Base-by-base conservation (phyloP, 2,113 vertebrate species). In the Salminus brasiliensis region DNA sequence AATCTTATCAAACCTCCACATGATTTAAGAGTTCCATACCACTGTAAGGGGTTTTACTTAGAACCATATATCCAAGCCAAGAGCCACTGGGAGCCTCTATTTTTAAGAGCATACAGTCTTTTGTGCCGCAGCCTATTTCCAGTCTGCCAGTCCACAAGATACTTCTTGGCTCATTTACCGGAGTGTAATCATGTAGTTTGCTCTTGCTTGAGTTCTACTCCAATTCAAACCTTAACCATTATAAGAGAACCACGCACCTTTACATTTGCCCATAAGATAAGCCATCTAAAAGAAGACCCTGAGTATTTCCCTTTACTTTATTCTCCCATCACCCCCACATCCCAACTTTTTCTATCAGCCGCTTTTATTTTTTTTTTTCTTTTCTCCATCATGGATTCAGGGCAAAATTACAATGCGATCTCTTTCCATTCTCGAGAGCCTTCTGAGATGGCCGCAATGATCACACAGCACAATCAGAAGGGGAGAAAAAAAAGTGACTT, bases 391-490 rank as follows among this genome's bases (percentile, higher is more conserved):
- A 86, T 72, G 69, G 75, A 43, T 81, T 89, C 85, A 21, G 66
- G 47, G 53, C 72, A 67, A 87, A 87, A 89, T 85, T 86, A 80
- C 60, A 87, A 83, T 84, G 70, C 77, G 74, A 80, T 82, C 83
- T 76, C n/a, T 16, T 89, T 85, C 89, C 67, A 83, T 81, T 81
- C 27, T 70, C 65, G 9, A 85, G 81, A 59, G 53, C 82, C 86
- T 4, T 81, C 72, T 18, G 84, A 81, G 82, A 76, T 74, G 53
- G 85, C 72, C 5, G 72, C 85, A 81, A 74, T 86, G 89, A 92
- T 91, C 85, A 89, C 84, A 87, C 83, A 86, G 83, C 75, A 75
- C 82, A 85, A 49, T 70, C 67, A 60, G 83, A 81, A 80, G 74
- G 59, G 69, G 76, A 74, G 73, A 80, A n/a, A n/a, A n/a, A n/a